Base-by-base conservation (phyloP, 2,888 invertebrate species). In the Xestia c-nigrum region DNA sequence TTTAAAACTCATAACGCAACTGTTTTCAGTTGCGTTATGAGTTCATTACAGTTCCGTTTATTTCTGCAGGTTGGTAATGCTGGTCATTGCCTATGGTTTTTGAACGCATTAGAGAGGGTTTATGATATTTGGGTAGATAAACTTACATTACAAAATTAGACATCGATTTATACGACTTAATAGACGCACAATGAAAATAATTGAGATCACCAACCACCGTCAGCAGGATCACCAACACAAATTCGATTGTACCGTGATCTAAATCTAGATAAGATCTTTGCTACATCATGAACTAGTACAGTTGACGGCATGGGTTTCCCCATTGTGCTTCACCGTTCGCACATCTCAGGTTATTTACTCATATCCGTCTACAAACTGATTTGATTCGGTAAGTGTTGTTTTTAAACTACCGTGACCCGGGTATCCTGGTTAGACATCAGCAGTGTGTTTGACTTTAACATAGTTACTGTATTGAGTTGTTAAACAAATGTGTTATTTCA, bases 301-400 rank as follows among this genome's bases (percentile, higher is more conserved):
- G 83, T 78, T 90, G 88, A 90, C 90, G 88, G 85, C 86, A 88
- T 89, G 90, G 92, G 87, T 89, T 91, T 91, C 87, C 78, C 90
- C 91, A 72, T 69, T 61, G 43, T 81, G 69, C 72, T 84, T 80
- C 31, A 85, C 79, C 65, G 73, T 78, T 80, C 72, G 75, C 70
- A 75, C 64, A 75, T 83, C 64, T 4, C 46, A 14, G 65, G n/a
- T 38, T 24, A 79, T 78, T 84, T 80, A 55, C 72, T 78, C 71
- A 81, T 79, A 84, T 85, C 87, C 87, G 86, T 75, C 66, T 78
- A 64, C 67, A 24, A 78, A 83, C n/a, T 77, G 50, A 74, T 75
- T 63, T 55, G 47, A 80, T 82, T 82, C 61, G 52, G 63, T 74
- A 52, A 31, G 65, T 72, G 75, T 61, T 67, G 40, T 70, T 64